A percentile compares a stretch with the other conserved stretches of the same genome.
phyloP scores from a whole-genome alignment of 2,888 invertebrate genomes.

The Nomada fabriciana region DNA sequence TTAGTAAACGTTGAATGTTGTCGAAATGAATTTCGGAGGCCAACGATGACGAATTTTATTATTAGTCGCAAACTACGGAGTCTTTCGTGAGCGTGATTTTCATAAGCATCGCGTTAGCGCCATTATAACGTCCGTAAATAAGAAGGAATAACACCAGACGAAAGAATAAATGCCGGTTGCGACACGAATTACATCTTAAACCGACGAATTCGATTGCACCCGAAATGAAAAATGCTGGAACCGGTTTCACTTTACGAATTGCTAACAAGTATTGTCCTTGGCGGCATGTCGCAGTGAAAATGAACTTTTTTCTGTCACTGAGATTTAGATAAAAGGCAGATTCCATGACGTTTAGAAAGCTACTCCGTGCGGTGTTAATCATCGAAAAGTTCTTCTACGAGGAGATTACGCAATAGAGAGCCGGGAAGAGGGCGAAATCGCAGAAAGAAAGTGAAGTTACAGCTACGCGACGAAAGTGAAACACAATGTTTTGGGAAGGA shows the following conservation, averaged over 20 bases:
- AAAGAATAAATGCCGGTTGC: not conserved
- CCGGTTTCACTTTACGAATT: slow-evolving; percentile 13
- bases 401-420: slow-evolving; percentile 41
- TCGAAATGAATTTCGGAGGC: too few relatives aligned
- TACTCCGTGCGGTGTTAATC: not conserved
- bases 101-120: not conserved
- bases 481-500: slow-evolving; percentile 7
- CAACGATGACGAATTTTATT: not conserved
- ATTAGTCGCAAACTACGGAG: not conserved
- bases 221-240: slow-evolving; percentile 1
- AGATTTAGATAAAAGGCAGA: not conserved
- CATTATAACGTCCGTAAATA: slow-evolving; percentile 14
- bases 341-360: slow-evolving; percentile 11
- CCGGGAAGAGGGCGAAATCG: slow-evolving; percentile 55
- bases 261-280: not conserved
- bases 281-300: not conserved
- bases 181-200: not conserved
- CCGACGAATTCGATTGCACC: not conserved
- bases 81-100: not conserved
- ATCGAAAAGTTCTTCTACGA: slow-evolving; percentile 16
- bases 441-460: slow-evolving; percentile 56
- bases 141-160: slow-evolving; percentile 20
- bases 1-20: too few relatives aligned
- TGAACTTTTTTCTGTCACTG: not conserved
- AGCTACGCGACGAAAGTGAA: slow-evolving; percentile 50